These are phyloP conservation scores for Lerista edwardsae DNA, from an alignment of 2,797 vertebrate genomes.

Conservation along the genomic window DNA sequence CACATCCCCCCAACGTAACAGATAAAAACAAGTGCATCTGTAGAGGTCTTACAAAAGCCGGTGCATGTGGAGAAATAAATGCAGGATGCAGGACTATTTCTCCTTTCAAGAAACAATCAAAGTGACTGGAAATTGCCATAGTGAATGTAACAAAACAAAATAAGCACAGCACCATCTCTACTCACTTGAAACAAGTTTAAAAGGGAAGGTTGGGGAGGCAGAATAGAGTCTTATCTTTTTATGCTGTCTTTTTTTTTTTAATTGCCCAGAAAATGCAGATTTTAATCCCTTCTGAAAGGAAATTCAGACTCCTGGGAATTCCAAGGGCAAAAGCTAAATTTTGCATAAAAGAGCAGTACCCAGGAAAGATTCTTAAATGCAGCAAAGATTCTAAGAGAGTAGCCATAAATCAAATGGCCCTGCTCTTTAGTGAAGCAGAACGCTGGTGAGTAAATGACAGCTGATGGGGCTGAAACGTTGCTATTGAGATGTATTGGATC, in stretches of 20 bases:
- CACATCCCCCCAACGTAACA: background rate
- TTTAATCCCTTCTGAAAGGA: background rate
- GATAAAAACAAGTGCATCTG: too few species aligned
- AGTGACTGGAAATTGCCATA: background rate
- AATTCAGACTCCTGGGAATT: background rate
- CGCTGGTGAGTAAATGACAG: background rate
- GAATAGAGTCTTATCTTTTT: background rate
- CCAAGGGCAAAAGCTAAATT: constrained; percentile 16
- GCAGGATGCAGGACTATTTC: background rate
- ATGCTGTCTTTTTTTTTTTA: background rate
- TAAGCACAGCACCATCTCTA: too few species aligned
- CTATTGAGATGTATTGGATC: constrained; percentile 24
- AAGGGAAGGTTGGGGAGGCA: background rate
- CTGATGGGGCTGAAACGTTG: background rate
- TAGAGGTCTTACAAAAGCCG: background rate
- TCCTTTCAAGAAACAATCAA: background rate
- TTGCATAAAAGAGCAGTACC: constrained; percentile 24
- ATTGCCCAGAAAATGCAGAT: background rate
- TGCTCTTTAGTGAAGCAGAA: background rate
- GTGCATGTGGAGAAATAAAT: background rate
- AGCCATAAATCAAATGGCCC: constrained; percentile 32
- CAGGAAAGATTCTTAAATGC: background rate
- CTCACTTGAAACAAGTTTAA: background rate
- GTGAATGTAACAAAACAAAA: background rate
- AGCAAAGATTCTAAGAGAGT: constrained; percentile 25